Evolutionary conservation across 1,140 invertebrate species (phyloP).

Genomic region (Eueides isabella): DNA sequence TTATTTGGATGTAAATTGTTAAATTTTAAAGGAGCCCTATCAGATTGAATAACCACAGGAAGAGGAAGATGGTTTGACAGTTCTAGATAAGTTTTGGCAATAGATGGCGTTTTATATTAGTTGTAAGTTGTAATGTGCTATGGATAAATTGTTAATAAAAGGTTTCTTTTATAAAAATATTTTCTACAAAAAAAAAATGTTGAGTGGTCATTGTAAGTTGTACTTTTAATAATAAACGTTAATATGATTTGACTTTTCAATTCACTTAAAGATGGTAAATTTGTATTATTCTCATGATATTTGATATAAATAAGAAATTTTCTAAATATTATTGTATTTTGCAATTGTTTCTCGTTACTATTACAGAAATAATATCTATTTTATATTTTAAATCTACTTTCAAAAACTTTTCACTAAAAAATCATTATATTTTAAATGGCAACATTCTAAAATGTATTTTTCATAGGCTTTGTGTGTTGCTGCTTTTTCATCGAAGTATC

Average conservation of each 20-base stretch:
- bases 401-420: background rate
- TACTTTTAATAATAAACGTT: too few species aligned
- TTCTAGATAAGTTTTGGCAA: conserved; percentile 35
- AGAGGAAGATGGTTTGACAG: conserved; percentile 58
- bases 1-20: conserved; percentile 33
- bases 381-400: background rate
- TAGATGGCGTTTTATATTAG: conserved; percentile 49
- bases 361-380: background rate
- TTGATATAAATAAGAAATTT: too few species aligned
- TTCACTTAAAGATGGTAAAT: too few species aligned
- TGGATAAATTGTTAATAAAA: too few species aligned
- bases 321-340: too few species aligned
- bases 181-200: too few species aligned
- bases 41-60: conserved; percentile 76
- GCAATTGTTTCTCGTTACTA: too few species aligned
- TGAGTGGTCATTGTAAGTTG: too few species aligned
- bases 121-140: conserved; percentile 9
- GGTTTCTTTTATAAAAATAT: background rate
- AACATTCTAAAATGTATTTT: conserved; percentile 49
- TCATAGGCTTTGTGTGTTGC: conserved; percentile 39
- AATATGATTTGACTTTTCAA: too few species aligned
- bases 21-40: conserved; percentile 17
- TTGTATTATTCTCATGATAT: too few species aligned
- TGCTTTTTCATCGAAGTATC: conserved; percentile 62
- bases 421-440: conserved; percentile 45